Percentiles rank a stretch among this genome's conserved stretches.
Evolutionary conservation across 2,113 vertebrate genomes (phyloP).

Genomic region (Phyllostomus hastatus): DNA sequence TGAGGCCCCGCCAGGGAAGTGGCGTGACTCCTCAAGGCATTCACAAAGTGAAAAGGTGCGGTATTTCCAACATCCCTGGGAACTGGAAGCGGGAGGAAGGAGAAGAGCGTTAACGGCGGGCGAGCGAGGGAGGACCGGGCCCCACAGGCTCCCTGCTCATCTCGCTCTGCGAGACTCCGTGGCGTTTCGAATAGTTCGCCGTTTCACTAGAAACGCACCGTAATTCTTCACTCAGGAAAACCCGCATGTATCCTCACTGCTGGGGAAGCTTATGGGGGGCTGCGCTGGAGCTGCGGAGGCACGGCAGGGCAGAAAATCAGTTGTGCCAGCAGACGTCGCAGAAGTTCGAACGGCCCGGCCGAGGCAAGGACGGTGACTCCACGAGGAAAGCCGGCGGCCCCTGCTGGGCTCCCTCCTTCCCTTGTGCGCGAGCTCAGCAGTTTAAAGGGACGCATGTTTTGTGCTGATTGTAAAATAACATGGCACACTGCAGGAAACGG

Average conservation of each 20-base stretch:
- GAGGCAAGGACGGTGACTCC: conserved; percentile 8
- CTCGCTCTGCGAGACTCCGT: neutral
- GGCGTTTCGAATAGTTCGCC: neutral
- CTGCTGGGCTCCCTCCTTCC: neutral
- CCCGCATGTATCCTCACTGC: neutral
- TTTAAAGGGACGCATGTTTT: neutral
- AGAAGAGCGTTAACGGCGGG: neutral
- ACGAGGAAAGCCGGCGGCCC: conserved; percentile 44
- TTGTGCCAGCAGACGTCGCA: neutral
- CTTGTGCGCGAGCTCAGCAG: neutral
- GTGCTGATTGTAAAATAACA: neutral
- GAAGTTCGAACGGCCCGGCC: neutral
- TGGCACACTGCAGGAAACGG: neutral
- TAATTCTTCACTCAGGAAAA: conserved; percentile 32
- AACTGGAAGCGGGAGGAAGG: neutral
- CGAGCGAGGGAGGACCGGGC: rapidly evolving
- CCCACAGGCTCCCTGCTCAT: neutral
- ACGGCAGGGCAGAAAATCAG: neutral
- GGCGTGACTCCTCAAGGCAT: neutral
- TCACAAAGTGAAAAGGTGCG: neutral
- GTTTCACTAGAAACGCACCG: neutral
- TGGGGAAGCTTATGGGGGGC: conserved; percentile 31
- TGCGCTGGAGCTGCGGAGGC: conserved; percentile 31
- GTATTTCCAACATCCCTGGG: neutral
- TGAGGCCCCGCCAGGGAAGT: neutral